These are phyloP conservation scores for Hippoglossus hippoglossus DNA, from an alignment of 2,797 vertebrate species.

Conservation along the genomic window DNA sequence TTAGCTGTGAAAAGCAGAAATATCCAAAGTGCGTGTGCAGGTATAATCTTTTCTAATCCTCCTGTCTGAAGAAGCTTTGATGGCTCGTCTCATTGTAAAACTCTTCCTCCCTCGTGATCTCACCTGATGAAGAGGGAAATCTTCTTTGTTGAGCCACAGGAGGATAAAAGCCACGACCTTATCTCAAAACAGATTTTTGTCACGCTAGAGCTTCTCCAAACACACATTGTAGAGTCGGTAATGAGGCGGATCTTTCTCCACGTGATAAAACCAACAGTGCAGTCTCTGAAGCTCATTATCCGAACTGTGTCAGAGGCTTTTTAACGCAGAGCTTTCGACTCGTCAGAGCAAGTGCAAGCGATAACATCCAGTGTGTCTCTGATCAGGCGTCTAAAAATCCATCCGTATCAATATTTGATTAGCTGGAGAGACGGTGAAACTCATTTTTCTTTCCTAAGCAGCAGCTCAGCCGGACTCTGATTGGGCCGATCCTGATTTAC, in stretches of 20 bases:
- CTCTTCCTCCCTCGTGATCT: no score
- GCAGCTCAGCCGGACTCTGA: constrained; percentile 23
- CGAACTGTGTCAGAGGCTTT: constrained; percentile 31
- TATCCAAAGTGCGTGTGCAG: no score
- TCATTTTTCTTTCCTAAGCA: constrained; percentile 42
- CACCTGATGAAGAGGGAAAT: not conserved
- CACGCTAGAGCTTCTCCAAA: constrained; percentile 1
- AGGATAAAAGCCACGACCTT: not conserved
- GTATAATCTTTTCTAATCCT: no score
- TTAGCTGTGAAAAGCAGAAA: no score
- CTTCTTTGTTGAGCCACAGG: not conserved
- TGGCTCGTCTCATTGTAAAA: no score
- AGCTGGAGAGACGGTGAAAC: constrained; percentile 17
- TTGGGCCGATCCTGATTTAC: constrained; percentile 57
- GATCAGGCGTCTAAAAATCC: constrained; percentile 38
- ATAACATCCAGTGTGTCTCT: constrained; percentile 19
- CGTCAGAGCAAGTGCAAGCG: constrained; percentile 48
- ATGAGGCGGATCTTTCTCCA: constrained; percentile 5
- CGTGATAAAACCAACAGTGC: not conserved
- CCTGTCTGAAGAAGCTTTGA: no score
- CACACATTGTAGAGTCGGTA: not conserved
- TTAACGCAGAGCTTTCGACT: constrained; percentile 39
- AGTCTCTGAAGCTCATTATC: constrained; percentile 18
- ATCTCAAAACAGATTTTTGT: not conserved
- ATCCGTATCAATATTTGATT: constrained; percentile 60